Evolutionary conservation across 2,113 vertebrate species (phyloP).

Genomic region (Mola mola): DNA sequence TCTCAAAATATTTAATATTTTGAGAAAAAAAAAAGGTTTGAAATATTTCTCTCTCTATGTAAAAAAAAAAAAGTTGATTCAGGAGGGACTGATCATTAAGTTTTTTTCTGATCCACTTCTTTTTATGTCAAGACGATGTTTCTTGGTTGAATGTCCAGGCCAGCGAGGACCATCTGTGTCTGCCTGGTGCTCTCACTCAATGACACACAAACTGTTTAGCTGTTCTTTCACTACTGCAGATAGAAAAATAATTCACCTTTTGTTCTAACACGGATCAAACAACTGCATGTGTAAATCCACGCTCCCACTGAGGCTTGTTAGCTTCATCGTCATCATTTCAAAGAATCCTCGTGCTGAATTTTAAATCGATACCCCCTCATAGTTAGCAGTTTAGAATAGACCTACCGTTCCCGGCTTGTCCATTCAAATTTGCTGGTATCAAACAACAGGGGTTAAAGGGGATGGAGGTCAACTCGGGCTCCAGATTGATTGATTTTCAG

Average conservation of each 20-base stretch:
- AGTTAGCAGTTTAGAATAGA: slow-evolving; percentile 31
- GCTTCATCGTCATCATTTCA: slow-evolving; percentile 18
- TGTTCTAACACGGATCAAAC: slow-evolving; percentile 15
- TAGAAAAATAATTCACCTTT: slow-evolving; percentile 4
- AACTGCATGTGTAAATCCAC: neutral
- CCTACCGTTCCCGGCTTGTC: slow-evolving; percentile 15
- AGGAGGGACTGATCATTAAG: too few species aligned
- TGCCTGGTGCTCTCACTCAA: too few species aligned
- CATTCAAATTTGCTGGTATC: slow-evolving; percentile 56
- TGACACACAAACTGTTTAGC: too few species aligned
- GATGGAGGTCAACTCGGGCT: slow-evolving; percentile 45
- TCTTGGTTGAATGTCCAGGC: too few species aligned
- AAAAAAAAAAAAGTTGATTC: too few species aligned
- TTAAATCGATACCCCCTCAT: slow-evolving; percentile 48
- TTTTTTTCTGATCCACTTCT: too few species aligned
- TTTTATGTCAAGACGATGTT: too few species aligned
- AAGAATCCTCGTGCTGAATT: slow-evolving; percentile 13
- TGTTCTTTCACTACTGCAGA: neutral
- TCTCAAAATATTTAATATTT: too few species aligned
- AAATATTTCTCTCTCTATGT: too few species aligned
- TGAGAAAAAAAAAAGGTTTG: too few species aligned
- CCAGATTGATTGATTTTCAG: slow-evolving; percentile 65
- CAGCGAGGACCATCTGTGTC: too few species aligned
- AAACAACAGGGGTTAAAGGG: slow-evolving; percentile 40
- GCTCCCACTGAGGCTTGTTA: slow-evolving; percentile 35